Evolutionary conservation across 1,140 invertebrate species (phyloP).

Genomic region (Rhopalosiphum maidis): DNA sequence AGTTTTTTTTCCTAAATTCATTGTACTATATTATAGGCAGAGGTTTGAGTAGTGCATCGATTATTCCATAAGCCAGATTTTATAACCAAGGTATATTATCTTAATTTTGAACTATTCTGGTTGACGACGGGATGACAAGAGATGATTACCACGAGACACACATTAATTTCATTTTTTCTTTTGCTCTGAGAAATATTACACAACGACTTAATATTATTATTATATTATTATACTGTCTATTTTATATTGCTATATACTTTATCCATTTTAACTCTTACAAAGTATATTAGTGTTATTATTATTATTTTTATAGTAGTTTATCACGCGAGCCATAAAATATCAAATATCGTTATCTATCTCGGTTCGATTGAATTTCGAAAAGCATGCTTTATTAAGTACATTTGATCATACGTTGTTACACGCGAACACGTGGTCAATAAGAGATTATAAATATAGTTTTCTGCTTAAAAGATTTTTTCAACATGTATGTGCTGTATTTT

Average conservation of each 20-base stretch:
- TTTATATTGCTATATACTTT: background rate
- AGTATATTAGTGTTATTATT: background rate
- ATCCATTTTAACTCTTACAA: background rate
- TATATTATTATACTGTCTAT: background rate
- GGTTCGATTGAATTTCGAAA: background rate
- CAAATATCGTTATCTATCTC: background rate
- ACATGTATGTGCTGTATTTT: background rate
- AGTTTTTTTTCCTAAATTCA: background rate
- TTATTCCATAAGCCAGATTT: background rate
- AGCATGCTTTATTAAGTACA: background rate
- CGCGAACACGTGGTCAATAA: background rate
- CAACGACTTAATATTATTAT: background rate
- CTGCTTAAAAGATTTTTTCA: background rate
- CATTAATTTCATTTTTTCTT: background rate
- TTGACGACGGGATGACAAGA: background rate
- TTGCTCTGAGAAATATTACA: background rate
- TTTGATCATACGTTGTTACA: background rate
- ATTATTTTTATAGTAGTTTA: conserved; percentile 7
- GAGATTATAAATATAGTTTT: background rate
- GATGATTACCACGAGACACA: background rate
- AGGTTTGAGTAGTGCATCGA: background rate
- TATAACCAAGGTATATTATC: too few relatives aligned
- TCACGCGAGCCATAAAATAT: background rate
- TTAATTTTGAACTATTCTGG: background rate
- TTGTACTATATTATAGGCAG: background rate